Evolutionary conservation across 1,140 invertebrate genomes (phyloP).

Genomic region (Cheumatopsyche charites): DNA sequence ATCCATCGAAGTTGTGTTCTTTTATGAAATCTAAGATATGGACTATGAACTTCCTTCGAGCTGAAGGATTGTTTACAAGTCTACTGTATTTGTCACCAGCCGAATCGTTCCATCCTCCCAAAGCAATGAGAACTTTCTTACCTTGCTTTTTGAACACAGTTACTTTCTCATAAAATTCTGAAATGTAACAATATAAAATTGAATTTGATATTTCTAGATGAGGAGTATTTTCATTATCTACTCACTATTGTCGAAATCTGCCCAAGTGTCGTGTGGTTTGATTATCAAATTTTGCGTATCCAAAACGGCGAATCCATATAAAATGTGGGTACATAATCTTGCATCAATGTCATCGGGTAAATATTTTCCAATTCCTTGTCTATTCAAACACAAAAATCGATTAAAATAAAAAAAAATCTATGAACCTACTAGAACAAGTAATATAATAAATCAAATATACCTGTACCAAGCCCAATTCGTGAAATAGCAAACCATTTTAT

Average conservation of each 20-base stretch:
- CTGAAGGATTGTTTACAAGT: slow-evolving; percentile 74
- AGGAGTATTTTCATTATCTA: slow-evolving; percentile 41
- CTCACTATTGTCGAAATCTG: slow-evolving; percentile 85
- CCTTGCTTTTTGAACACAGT: slow-evolving; percentile 75
- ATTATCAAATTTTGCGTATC: slow-evolving; percentile 77
- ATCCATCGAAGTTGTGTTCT: slow-evolving; percentile 81
- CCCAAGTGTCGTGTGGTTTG: slow-evolving; percentile 87
- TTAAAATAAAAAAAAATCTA: not conserved
- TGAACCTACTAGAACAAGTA: not conserved
- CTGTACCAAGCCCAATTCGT: slow-evolving; percentile 93
- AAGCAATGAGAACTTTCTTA: slow-evolving; percentile 80
- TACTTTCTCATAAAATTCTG: slow-evolving; percentile 85
- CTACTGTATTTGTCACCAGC: slow-evolving; percentile 85
- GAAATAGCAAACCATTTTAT: slow-evolving; percentile 87
- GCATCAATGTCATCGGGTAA: slow-evolving; percentile 82
- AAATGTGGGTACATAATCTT: slow-evolving; percentile 86
- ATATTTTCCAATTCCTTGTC: slow-evolving; percentile 80
- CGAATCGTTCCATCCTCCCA: slow-evolving; percentile 92
- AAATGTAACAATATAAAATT: not conserved
- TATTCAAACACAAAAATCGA: slow-evolving; percentile 41
- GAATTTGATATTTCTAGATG: not conserved
- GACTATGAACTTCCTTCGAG: slow-evolving; percentile 74
- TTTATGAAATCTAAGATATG: slow-evolving; percentile 79
- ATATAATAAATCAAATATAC: slow-evolving; percentile 47
- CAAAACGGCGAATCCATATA: slow-evolving; percentile 90